phyloP scores from a whole-genome alignment of 2,113 vertebrate species.

The Chinchilla lanigera region DNA sequence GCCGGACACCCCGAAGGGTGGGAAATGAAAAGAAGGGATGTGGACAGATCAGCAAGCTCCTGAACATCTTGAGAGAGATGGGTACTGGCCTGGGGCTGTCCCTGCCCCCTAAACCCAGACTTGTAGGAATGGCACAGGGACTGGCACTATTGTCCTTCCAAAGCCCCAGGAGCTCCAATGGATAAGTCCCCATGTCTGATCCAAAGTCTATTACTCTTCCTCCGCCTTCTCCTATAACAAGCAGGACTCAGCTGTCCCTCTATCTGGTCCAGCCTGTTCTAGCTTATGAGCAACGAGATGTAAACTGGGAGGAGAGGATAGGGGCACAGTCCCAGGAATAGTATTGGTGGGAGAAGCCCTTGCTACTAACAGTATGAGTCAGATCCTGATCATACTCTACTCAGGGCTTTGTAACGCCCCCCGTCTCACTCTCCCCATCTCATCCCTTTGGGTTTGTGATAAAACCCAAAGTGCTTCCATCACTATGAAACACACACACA shows the following conservation, averaged over 20 bases:
- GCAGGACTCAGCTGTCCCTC: background rate
- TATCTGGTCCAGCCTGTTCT: background rate
- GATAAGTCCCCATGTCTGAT: background rate
- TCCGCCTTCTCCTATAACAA: background rate
- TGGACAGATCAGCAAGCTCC: background rate
- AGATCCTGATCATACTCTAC: background rate
- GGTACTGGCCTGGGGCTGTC: background rate
- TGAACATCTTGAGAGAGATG: background rate
- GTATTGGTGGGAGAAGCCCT: background rate
- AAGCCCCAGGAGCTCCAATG: background rate
- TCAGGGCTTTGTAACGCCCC: background rate
- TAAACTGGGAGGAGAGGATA: background rate
- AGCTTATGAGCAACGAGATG: background rate
- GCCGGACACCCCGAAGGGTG: constrained; percentile 42
- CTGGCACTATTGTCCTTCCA: background rate
- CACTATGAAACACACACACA: background rate
- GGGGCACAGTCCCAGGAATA: background rate
- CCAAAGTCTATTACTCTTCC: background rate
- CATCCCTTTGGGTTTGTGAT: too few species aligned
- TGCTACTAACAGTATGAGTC: background rate
- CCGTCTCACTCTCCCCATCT: too few species aligned
- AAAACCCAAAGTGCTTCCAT: background rate
- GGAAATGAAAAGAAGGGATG: constrained; percentile 25
- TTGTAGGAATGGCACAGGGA: background rate
- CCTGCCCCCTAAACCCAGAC: background rate